Conservation (phyloP, 2,888 invertebrate genomes). For the Leucophenga montana region DNA sequence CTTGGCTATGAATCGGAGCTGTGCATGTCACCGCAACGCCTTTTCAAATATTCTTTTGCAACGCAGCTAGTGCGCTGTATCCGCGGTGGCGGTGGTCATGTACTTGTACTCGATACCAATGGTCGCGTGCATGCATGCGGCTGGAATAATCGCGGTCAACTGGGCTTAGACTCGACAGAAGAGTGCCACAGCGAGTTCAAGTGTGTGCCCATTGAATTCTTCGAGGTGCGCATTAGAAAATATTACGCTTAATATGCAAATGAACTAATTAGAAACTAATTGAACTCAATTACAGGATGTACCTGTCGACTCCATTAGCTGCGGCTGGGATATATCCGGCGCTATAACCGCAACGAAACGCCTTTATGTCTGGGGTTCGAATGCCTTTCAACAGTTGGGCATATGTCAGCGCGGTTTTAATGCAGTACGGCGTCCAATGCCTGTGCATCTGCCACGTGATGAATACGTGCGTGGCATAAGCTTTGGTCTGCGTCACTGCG, state of each 20-base stretch:
- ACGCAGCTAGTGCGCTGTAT: conserved; percentile 77
- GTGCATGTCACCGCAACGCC: conserved; percentile 76
- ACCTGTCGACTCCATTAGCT: conserved; percentile 79
- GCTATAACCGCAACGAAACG: conserved; percentile 81
- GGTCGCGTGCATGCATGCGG: conserved; percentile 85
- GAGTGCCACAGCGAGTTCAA: conserved; percentile 70
- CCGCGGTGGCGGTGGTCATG: conserved; percentile 85
- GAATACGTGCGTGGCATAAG: conserved; percentile 62
- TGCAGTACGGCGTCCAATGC: conserved; percentile 67
- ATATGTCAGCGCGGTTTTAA: conserved; percentile 74
- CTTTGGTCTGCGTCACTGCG: conserved; percentile 70
- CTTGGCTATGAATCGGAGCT: conserved; percentile 80
- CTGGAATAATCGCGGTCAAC: conserved; percentile 84
- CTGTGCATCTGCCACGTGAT: conserved; percentile 64
- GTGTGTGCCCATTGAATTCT: conserved; percentile 74
- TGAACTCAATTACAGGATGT: conserved; percentile 73
- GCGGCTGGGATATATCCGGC: conserved; percentile 89
- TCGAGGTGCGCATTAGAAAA: conserved; percentile 62
- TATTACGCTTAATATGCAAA: neutral
- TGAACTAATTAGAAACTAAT: conserved; percentile 7
- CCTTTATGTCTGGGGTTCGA: conserved; percentile 88
- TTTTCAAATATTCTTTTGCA: conserved; percentile 64
- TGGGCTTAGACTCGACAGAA: conserved; percentile 74
- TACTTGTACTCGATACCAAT: conserved; percentile 78
- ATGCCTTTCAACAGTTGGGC: conserved; percentile 84